Evolutionary conservation across 1,140 invertebrate species (phyloP).

Genomic region (Laupala kohalensis): DNA sequence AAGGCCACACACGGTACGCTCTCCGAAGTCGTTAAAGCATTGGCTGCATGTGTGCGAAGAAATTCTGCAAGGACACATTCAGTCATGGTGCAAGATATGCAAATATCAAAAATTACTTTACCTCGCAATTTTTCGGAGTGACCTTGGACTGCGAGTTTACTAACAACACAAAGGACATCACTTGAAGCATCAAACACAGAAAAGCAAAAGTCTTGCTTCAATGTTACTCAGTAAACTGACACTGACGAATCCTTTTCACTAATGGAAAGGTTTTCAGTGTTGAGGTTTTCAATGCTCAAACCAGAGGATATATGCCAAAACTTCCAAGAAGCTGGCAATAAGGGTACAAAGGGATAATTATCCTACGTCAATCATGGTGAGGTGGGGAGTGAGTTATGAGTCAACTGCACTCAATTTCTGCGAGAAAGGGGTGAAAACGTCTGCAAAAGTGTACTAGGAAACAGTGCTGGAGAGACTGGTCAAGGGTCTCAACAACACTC

Average conservation of each 20-base stretch:
- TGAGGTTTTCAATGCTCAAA: conserved; percentile 7
- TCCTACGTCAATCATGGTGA: conserved; percentile 11
- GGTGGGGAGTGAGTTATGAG: conserved; percentile 8
- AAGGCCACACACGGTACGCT: not conserved
- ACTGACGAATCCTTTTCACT: conserved; percentile 9
- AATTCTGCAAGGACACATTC: not conserved
- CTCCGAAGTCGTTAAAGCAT: not conserved
- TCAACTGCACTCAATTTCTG: conserved; percentile 8
- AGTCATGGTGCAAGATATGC: not conserved
- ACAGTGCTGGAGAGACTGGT: conserved; percentile 10
- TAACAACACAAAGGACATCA: not conserved
- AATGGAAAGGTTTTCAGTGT: conserved; percentile 15
- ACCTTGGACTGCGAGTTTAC: not conserved
- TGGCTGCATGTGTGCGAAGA: not conserved
- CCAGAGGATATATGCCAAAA: conserved; percentile 10
- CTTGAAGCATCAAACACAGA: not conserved
- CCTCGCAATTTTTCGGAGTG: not conserved
- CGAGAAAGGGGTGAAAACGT: conserved; percentile 12
- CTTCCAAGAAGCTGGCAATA: not conserved
- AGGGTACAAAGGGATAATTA: conserved; percentile 4
- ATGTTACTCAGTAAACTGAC: not conserved
- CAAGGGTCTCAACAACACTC: conserved; percentile 1
- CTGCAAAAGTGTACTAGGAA: conserved; percentile 11
- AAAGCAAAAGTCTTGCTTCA: not conserved
- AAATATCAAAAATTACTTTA: not conserved